These are phyloP conservation scores for Amphipyra tragopoginis DNA, from an alignment of 2,888 invertebrate genomes.

Conservation along the genomic window DNA sequence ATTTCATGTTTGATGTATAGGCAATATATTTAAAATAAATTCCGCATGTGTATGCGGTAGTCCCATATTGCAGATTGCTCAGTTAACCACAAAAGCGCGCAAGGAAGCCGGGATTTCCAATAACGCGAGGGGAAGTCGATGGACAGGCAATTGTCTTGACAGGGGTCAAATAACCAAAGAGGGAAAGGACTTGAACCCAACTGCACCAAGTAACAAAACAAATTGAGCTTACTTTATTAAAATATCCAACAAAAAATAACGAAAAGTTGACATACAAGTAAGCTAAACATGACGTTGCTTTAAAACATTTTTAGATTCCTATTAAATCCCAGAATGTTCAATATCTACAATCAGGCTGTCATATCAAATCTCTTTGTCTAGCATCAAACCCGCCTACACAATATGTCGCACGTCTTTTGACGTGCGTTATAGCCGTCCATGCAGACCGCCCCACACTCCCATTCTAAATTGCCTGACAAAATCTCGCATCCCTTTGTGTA, in stretches of 20 bases:
- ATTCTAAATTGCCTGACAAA: slow-evolving; percentile 81
- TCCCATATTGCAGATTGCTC: slow-evolving; percentile 71
- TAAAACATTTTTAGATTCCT: neutral
- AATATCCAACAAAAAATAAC: neutral
- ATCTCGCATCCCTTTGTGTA: slow-evolving; percentile 82
- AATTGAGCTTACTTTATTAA: neutral
- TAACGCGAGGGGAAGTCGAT: slow-evolving; percentile 78
- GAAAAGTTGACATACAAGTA: neutral
- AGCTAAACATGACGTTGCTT: neutral
- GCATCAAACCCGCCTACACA: slow-evolving; percentile 53
- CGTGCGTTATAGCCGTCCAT: slow-evolving; percentile 63
- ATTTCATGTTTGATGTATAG: slow-evolving; percentile 8
- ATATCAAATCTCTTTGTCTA: slow-evolving; percentile 28
- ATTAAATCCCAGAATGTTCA: slow-evolving; percentile 3
- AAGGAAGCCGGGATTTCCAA: slow-evolving; percentile 77
- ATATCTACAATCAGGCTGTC: slow-evolving; percentile 12
- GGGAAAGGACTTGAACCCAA: too few species aligned
- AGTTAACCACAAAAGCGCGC: slow-evolving; percentile 74
- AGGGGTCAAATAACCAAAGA: slow-evolving; percentile 80
- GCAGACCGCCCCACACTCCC: slow-evolving; percentile 72
- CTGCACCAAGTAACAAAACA: neutral
- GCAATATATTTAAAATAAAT: slow-evolving; percentile 44
- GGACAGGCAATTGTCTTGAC: slow-evolving; percentile 77
- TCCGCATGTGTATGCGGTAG: slow-evolving; percentile 54
- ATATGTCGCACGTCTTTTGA: slow-evolving; percentile 63